Percentiles rank a stretch among this genome's conserved stretches.
phyloP scores from a whole-genome alignment of 2,888 invertebrate genomes.

The Euproctis similis region DNA sequence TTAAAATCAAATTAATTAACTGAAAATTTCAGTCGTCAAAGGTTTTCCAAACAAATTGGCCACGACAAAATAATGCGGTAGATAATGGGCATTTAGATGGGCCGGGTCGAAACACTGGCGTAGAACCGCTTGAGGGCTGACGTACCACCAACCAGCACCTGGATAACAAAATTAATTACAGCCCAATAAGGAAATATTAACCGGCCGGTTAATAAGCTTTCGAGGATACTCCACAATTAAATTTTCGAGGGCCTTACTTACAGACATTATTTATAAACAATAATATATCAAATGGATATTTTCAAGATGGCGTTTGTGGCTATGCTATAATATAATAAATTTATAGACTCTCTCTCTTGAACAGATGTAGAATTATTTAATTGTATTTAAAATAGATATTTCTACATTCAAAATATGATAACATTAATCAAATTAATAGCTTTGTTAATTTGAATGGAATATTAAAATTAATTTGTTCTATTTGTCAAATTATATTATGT shows the following conservation, averaged over 20 bases:
- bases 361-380: too few species aligned
- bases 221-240: constrained; percentile 71
- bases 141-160: constrained; percentile 46
- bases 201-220: constrained; percentile 72
- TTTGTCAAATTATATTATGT: too few species aligned
- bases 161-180: constrained; percentile 73
- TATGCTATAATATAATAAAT: too few species aligned
- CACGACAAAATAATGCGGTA: constrained; percentile 65
- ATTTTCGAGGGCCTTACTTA: constrained; percentile 66
- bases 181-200: constrained; percentile 66
- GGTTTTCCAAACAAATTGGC: constrained; percentile 70
- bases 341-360: too few species aligned
- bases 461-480: too few species aligned
- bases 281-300: constrained; percentile 74
- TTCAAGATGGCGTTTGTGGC: constrained; percentile 71
- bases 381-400: too few species aligned
- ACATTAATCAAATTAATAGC: too few species aligned
- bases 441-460: too few species aligned
- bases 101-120: constrained; percentile 19
- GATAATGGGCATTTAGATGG: constrained; percentile 55
- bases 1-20: constrained; percentile 54
- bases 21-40: constrained; percentile 60
- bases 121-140: constrained; percentile 34
- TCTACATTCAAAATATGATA: too few species aligned
- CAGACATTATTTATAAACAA: constrained; percentile 73